phyloP scores from a whole-genome alignment of 2,888 invertebrate species.

The Emmelina monodactyla region DNA sequence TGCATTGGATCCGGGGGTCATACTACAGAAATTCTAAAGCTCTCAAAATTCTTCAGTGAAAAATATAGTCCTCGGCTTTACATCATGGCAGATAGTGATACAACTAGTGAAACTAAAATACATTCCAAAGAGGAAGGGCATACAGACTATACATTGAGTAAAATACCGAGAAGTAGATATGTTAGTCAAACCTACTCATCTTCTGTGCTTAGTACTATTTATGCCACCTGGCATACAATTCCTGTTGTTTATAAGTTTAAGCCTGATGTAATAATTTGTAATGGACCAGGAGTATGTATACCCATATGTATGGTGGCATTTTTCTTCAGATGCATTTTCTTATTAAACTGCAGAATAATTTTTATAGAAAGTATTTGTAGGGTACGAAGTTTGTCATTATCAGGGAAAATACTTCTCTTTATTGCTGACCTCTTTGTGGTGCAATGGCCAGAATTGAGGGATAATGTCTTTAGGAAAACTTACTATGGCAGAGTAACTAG shows the following conservation, averaged over 20 bases:
- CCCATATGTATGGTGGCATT: conserved; percentile 86
- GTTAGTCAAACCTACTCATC: conserved; percentile 87
- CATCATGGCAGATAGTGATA: conserved; percentile 80
- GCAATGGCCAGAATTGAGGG: conserved; percentile 86
- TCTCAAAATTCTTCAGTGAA: conserved; percentile 70
- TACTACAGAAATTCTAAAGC: conserved; percentile 90
- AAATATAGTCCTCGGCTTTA: conserved; percentile 80
- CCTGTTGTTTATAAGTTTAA: conserved; percentile 72
- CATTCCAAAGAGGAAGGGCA: conserved; percentile 46
- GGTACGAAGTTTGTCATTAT: conserved; percentile 86
- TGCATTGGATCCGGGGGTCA: conserved; percentile 89
- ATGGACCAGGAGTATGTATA: conserved; percentile 97
- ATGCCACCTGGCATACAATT: conserved; percentile 73
- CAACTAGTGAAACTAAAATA: conserved; percentile 76
- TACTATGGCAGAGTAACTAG: conserved; percentile 78
- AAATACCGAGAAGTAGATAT: conserved; percentile 84
- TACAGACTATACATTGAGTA: conserved; percentile 51
- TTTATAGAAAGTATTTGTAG: conserved; percentile 97
- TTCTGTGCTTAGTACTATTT: conserved; percentile 79
- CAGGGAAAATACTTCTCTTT: conserved; percentile 85
- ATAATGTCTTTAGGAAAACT: conserved; percentile 71
- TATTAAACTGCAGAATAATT: conserved; percentile 77
- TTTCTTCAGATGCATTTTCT: conserved; percentile 72
- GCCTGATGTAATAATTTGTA: conserved; percentile 87
- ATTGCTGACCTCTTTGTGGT: conserved; percentile 89